Evolutionary conservation across 2,113 vertebrate genomes (phyloP), one percentile per base, ranked within the genome.

Genomic region (Paracanthobrama guichenoti): DNA sequence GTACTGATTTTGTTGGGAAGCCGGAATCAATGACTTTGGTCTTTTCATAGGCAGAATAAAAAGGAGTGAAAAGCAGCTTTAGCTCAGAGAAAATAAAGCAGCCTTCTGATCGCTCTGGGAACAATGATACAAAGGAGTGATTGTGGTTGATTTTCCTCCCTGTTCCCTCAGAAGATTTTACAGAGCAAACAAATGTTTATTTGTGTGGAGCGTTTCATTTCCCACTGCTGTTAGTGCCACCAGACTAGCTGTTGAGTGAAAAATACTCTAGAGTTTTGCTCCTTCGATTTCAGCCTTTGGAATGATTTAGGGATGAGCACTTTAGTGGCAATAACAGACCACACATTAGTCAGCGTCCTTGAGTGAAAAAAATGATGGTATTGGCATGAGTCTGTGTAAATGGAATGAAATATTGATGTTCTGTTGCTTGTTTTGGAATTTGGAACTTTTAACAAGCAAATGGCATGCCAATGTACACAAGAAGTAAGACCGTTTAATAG

Each of bases 1-100:
- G n/a, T 59, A 22, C 50, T 84, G 64, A 59, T 53, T 87, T 85
- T 84, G 64, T 69, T 78, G 69, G 44, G 79, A 89, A 86, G 64
- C 57, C 85, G 80, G 81, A 89, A 90, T 87, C 60, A 88, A 90
- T 87, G 73, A 59, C 73, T 83, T 89, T 87, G 88, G 85, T 72
- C 76, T 64, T 18, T 74, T 83, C 3, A 85, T 81, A 81, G 87
- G 79, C 79, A 74, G 81, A 76, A 16, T 60, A 53, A 87, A 82
- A 82, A 28, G 42, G 42, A 57, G 84, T 77, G 79, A 83, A 90
- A 87, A 84, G 77, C 60, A 72, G 80, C 81, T 77, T 80, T 79
- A 85, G 80, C 84, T 88, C 78, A 73, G 84, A 89, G 81, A 86
- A 62, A 88, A 72, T 18, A 75, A 84, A 82, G 66, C 72, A 77